These are phyloP conservation scores for Exaiptasia diaphana DNA, from an alignment of 64 coral and sea anemone genomes.

Conservation along the genomic window DNA sequence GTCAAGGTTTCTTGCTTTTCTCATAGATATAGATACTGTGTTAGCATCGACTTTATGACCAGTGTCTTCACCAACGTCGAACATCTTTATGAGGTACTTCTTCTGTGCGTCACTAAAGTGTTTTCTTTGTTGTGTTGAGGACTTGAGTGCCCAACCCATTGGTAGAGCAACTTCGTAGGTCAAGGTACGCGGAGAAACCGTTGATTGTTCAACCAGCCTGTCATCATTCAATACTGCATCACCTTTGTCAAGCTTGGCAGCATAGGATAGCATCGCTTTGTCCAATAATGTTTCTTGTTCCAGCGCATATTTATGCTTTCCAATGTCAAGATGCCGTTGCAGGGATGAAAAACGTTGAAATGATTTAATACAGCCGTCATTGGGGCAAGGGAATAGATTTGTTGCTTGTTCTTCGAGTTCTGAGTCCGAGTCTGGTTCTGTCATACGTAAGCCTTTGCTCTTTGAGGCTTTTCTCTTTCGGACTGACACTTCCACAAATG, in stretches of 20 bases:
- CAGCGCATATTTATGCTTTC: background rate
- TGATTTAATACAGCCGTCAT: constrained; percentile 13
- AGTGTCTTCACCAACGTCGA: constrained; percentile 1
- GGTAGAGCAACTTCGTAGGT: background rate
- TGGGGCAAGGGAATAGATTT: background rate
- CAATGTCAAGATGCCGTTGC: constrained; percentile 17
- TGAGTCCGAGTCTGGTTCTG: background rate
- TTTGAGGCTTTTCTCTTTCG: constrained; percentile 13
- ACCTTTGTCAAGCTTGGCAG: constrained; percentile 4
- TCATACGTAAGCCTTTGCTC: background rate
- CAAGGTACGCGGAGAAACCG: too few species aligned
- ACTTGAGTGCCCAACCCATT: constrained; percentile 8
- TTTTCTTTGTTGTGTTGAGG: background rate
- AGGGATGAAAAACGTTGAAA: constrained; percentile 14
- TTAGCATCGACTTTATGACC: constrained; percentile 9
- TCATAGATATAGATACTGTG: background rate
- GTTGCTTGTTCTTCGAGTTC: background rate
- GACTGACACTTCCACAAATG: constrained; percentile 1
- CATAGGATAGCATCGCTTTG: constrained; percentile 19
- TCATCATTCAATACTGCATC: background rate
- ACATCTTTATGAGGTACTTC: background rate
- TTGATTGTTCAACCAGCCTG: background rate
- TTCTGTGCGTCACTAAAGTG: background rate
- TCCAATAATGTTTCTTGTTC: constrained; percentile 31
- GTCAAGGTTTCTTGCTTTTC: background rate